Evolutionary conservation across 2,113 vertebrate species (phyloP).

Genomic region (Oreochromis niloticus): DNA sequence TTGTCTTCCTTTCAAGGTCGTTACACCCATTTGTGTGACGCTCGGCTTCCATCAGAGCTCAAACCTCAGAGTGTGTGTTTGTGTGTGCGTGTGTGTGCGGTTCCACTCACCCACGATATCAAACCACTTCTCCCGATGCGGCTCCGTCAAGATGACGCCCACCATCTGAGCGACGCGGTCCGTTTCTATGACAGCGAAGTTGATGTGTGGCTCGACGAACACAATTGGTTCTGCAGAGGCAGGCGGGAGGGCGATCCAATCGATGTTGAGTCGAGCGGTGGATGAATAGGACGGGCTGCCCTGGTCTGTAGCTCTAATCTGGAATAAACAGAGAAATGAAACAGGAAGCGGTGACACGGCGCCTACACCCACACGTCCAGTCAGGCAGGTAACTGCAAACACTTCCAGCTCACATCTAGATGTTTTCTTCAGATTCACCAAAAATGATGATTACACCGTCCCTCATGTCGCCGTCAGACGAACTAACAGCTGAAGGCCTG

Average conservation of each 20-base stretch:
- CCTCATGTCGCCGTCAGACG: neutral
- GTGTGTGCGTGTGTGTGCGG: neutral
- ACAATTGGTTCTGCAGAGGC: conserved; percentile 73
- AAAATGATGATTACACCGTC: neutral
- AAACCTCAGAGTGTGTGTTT: neutral
- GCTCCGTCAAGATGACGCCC: conserved; percentile 87
- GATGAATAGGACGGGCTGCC: conserved; percentile 79
- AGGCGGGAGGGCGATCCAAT: conserved; percentile 79
- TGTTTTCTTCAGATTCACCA: neutral
- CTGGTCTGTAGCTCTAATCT: conserved; percentile 87
- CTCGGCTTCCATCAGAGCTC: neutral
- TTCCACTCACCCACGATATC: conserved; percentile 82
- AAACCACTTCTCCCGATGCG: conserved; percentile 82
- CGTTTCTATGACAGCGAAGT: conserved; percentile 91
- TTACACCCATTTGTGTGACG: neutral
- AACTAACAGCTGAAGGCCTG: neutral
- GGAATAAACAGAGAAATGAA: neutral
- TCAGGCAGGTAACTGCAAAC: neutral
- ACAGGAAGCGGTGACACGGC: neutral
- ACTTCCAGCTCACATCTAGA: neutral
- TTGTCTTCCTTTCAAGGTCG: neutral
- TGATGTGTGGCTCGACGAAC: conserved; percentile 86
- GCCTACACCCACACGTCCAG: neutral
- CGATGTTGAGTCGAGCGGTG: conserved; percentile 84
- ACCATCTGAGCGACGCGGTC: conserved; percentile 93